Evolutionary conservation across 2,797 vertebrate genomes (phyloP).

Genomic region (Okamejei kenojei): DNA sequence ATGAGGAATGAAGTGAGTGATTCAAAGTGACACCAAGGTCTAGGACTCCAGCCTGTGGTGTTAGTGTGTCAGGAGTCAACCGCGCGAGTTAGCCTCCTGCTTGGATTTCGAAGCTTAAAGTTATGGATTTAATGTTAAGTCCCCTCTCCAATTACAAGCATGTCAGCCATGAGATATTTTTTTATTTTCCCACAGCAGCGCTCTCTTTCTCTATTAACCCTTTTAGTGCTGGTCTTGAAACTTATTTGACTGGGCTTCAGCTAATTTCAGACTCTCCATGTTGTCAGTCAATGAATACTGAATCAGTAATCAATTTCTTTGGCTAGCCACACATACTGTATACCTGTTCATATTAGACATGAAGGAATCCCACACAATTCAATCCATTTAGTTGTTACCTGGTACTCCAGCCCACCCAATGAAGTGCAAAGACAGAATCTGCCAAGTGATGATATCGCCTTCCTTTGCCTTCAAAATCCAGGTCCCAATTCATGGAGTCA

Average conservation of each 20-base stretch:
- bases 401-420: background rate
- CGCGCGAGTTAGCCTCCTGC: background rate
- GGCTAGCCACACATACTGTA: background rate
- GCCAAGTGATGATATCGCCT: background rate
- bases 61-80: constrained; percentile 24
- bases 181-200: constrained; percentile 16
- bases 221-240: background rate
- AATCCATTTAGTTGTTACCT: background rate
- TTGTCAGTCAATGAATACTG: background rate
- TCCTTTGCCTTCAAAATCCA: background rate
- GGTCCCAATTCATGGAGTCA: background rate
- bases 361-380: background rate
- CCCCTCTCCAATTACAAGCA: background rate
- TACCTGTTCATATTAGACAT: background rate
- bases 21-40: background rate
- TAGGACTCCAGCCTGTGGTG: background rate
- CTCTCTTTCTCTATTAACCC: background rate
- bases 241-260: no score
- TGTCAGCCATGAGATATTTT: background rate
- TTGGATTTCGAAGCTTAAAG: background rate
- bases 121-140: background rate
- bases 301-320: background rate
- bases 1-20: background rate
- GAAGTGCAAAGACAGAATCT: background rate
- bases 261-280: background rate